phyloP scores from a whole-genome alignment of 2,888 invertebrate genomes.

The Trachelus stipa region DNA sequence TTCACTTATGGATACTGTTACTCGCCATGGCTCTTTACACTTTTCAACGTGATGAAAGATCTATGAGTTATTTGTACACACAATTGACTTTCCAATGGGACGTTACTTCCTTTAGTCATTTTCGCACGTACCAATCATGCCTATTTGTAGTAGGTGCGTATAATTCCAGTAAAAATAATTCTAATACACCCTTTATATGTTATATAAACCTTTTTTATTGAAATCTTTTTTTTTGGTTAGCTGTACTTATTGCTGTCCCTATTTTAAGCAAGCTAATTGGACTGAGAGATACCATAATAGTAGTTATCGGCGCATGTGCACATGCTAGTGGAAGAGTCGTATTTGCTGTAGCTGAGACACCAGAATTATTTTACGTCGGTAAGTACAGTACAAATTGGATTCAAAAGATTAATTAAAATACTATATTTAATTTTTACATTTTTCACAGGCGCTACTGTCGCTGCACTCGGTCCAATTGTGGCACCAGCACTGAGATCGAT shows the following conservation, averaged over 20 bases:
- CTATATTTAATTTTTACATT: not conserved
- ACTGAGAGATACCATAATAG: constrained; percentile 78
- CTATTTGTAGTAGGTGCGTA: constrained; percentile 74
- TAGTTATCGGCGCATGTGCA: constrained; percentile 78
- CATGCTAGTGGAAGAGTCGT: constrained; percentile 78
- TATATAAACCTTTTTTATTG: not conserved
- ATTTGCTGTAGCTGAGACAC: constrained; percentile 72
- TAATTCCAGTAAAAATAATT: constrained; percentile 2
- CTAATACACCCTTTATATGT: constrained; percentile 45
- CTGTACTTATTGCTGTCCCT: constrained; percentile 79
- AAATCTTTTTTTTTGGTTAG: constrained; percentile 43
- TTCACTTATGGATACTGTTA: constrained; percentile 77
- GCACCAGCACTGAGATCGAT: constrained; percentile 85
- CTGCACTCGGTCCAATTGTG: constrained; percentile 82
- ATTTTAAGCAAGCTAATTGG: constrained; percentile 76
- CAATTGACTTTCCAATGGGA: constrained; percentile 80
- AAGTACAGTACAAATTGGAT: constrained; percentile 31
- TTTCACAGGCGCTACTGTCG: constrained; percentile 75
- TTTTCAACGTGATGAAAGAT: constrained; percentile 85
- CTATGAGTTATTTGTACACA: constrained; percentile 81
- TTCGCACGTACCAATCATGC: constrained; percentile 78
- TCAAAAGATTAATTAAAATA: not conserved
- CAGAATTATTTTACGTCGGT: constrained; percentile 74
- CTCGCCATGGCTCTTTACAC: constrained; percentile 83
- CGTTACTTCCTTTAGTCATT: constrained; percentile 76